Conservation (phyloP, 2,113 vertebrate species). For the Martes martes region DNA sequence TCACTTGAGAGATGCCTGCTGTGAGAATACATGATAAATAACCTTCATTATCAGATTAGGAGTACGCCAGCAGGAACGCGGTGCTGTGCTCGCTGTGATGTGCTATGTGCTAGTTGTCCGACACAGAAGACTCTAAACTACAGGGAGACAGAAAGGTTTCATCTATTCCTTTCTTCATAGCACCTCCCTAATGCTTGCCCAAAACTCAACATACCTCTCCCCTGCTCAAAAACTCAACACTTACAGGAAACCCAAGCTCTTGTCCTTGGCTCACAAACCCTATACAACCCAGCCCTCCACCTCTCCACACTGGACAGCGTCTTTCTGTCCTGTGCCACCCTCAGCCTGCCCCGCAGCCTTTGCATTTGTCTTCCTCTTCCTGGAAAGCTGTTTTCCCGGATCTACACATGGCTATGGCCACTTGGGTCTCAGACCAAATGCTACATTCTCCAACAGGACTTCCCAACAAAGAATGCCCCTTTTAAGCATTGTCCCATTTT, state of each 20-base stretch:
- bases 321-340: not conserved
- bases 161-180: not conserved
- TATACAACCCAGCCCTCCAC: not conserved
- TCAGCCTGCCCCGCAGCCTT: not conserved
- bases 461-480: not conserved
- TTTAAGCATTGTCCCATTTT: not conserved
- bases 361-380: not conserved
- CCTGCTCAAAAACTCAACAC: not conserved
- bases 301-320: not conserved
- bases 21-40: not conserved
- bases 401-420: not conserved
- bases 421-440: not conserved
- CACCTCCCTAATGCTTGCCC: not conserved
- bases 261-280: not conserved
- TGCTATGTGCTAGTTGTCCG: not conserved
- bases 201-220: not conserved
- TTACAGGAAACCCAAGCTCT: not conserved
- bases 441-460: not conserved
- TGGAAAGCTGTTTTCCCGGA: not conserved
- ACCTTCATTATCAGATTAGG: not conserved
- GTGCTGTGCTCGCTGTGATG: not conserved
- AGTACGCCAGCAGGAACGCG: not conserved
- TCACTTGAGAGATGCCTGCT: not conserved
- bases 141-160: not conserved
- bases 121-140: not conserved